A percentile compares a stretch with the other conserved stretches of the same genome.
Evolutionary conservation across 1,140 invertebrate species (phyloP).

Genomic region (Conus ventricosus): DNA sequence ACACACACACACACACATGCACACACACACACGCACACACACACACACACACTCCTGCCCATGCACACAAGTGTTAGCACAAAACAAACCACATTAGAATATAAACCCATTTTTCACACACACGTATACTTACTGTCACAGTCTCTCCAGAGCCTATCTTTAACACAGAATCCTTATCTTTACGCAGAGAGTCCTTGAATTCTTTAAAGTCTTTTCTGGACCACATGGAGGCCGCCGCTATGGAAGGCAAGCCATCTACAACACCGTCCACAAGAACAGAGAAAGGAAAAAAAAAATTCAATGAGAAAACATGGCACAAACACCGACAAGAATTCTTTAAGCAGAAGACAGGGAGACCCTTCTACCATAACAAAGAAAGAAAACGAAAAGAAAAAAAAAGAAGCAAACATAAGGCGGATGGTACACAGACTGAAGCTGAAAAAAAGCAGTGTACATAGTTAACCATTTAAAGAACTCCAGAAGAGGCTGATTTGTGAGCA

Average conservation of each 20-base stretch:
- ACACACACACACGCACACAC: not conserved
- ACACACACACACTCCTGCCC: not conserved
- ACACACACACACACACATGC: not conserved
- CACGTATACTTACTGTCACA: conserved; percentile 87
- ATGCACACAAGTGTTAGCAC: too few species aligned
- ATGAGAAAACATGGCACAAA: conserved; percentile 23
- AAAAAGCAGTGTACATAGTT: not conserved
- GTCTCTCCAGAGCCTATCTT: conserved; percentile 98
- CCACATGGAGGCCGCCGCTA: conserved; percentile 92
- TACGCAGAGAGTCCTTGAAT: conserved; percentile 90
- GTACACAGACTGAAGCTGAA: not conserved
- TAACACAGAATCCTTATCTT: conserved; percentile 93
- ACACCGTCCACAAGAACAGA: conserved; percentile 31
- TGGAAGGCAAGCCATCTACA: conserved; percentile 36
- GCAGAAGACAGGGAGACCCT: not conserved
- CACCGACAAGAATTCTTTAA: not conserved
- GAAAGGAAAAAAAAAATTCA: conserved; percentile 40
- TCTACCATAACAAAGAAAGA: not conserved
- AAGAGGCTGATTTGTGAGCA: not conserved
- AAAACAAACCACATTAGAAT: not conserved
- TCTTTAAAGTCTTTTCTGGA: conserved; percentile 91
- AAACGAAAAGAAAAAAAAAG: not conserved
- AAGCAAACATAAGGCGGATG: not conserved
- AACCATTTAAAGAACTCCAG: not conserved
- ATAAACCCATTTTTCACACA: not conserved